A percentile compares a stretch with the other conserved stretches of the same genome.
These are phyloP conservation scores for Hassar affinis DNA, from an alignment of 2,113 vertebrate species.

Conservation along the genomic window DNA sequence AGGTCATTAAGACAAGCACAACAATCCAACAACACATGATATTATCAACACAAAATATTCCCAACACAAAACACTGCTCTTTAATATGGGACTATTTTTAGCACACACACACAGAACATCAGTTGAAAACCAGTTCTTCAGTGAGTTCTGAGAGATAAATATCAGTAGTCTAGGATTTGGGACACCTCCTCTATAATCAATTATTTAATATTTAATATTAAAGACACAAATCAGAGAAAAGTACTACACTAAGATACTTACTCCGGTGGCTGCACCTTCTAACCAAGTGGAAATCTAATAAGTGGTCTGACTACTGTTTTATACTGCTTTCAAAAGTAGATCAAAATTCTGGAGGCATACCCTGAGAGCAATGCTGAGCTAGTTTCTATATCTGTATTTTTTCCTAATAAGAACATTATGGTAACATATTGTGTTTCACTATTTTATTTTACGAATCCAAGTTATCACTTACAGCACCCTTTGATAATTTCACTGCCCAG, in stretches of 20 bases:
- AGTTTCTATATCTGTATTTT: conserved; percentile 33
- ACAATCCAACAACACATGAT: not conserved
- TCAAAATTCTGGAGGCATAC: conserved; percentile 11
- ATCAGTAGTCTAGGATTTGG: not conserved
- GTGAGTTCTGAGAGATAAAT: not conserved
- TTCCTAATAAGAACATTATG: conserved; percentile 20
- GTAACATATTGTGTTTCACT: conserved; percentile 12
- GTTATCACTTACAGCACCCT: conserved; percentile 12
- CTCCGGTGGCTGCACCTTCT: not conserved
- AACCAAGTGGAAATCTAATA: not conserved
- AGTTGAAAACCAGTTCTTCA: not conserved
- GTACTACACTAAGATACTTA: not conserved
- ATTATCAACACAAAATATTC: too few species aligned
- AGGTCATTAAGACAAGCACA: not conserved
- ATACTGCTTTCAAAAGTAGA: conserved; percentile 6
- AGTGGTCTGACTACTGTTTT: not conserved
- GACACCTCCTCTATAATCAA: not conserved
- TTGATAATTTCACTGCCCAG: not conserved
- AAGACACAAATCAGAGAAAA: not conserved
- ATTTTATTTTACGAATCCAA: conserved; percentile 28
- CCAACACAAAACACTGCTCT: not conserved
- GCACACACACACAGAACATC: not conserved
- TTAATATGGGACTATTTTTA: not conserved
- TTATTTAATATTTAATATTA: not conserved
- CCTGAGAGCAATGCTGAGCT: conserved; percentile 13